Base-by-base conservation (phyloP, 2,113 vertebrate genomes). In the Erpornis zantholeuca region DNA sequence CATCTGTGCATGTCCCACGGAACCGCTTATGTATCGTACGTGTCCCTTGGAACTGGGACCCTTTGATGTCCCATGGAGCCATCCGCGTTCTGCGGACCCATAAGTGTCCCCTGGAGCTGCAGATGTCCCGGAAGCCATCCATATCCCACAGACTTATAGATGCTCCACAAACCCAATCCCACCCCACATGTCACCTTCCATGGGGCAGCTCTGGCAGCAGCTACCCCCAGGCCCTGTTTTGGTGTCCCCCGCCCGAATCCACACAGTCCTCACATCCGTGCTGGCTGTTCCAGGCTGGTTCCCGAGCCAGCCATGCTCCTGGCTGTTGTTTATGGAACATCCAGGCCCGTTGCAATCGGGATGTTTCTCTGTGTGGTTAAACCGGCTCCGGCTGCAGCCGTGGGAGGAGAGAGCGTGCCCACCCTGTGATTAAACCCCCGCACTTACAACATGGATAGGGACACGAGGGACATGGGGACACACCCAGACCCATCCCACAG, bases 131-230 rank as follows among this genome's bases (percentile, higher is more conserved):
- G 45, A 28, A 64, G 12, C n/a, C 28, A 22, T 11, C 20, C 8
- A 0, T 20, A 24, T 15, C 25, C 65, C 49, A 25, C 1, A 0
- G 12, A 25, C 28, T 22, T 22, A 3, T 1, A 23, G 38, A 6
- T 64, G 20, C 33, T 57, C 49, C 81, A 7, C 1, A 0, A 45
- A 60, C 20, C 65, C 33, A 6, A 20, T 50, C 71, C 13, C 40
- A 19, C 11, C 21, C 53, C 2, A 0, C 0, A 2, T 1, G 65
- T 66, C 61, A n/a, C 42, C 42, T 5, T 33, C 66, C 0, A 0
- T 24, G 57, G 31, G 52, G 47, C 76, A 64, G 45, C 4, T 7
- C 53, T 57, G 42, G n/a, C 3, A 6, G 59, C 29, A 22, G 24
- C 17, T 22, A 25, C 7, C 13, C 22, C 31, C 45, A 11, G 2